These are phyloP conservation scores for Euspilapteryx auroguttella DNA, from an alignment of 2,888 invertebrate species.

Conservation along the genomic window DNA sequence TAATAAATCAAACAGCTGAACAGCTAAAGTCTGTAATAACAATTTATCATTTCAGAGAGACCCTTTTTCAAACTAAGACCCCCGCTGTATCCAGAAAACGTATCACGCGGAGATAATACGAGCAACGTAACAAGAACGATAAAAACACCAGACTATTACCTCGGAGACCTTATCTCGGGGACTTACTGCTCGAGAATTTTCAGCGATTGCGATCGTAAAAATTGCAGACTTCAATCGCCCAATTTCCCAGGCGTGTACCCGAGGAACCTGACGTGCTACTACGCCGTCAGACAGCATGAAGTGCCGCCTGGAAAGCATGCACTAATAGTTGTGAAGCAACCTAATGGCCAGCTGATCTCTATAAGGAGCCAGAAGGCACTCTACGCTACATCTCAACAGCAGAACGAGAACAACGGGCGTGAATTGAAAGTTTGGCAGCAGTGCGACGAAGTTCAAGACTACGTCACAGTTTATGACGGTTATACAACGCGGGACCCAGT, in stretches of 20 bases:
- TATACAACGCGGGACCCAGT: conserved; percentile 87
- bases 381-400: conserved; percentile 58
- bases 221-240: conserved; percentile 87
- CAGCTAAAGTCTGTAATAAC: conserved; percentile 11
- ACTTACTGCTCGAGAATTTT: conserved; percentile 92
- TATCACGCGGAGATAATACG: conserved; percentile 44
- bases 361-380: conserved; percentile 77
- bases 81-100: conserved; percentile 47
- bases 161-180: conserved; percentile 87
- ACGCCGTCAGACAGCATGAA: conserved; percentile 84
- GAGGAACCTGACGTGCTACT: conserved; percentile 92
- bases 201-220: conserved; percentile 89
- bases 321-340: conserved; percentile 81
- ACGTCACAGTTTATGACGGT: conserved; percentile 86
- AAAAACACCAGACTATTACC: conserved; percentile 66
- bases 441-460: conserved; percentile 86
- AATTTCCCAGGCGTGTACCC: conserved; percentile 94
- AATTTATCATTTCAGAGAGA: conserved; percentile 41
- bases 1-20: too few relatives aligned
- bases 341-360: conserved; percentile 82
- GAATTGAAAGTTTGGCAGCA: conserved; percentile 77
- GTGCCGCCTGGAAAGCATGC: conserved; percentile 87
- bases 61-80: conserved; percentile 54
- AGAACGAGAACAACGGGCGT: conserved; percentile 59
- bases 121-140: conserved; percentile 32